Evolutionary conservation across 2,797 vertebrate species (phyloP).

Genomic region (Ptychadena robeensis): DNA sequence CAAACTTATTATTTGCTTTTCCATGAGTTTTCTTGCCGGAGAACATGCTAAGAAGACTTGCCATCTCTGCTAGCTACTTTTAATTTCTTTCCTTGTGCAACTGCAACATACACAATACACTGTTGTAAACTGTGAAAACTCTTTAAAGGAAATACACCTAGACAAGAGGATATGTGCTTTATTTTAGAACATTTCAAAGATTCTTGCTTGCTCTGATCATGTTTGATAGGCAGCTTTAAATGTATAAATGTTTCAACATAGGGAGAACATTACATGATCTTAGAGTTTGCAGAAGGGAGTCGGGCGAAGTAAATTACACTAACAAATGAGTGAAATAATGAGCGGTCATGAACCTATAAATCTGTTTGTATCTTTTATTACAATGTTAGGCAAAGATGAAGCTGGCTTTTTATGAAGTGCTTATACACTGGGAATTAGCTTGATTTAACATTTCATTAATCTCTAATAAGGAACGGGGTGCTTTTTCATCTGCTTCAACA

Average conservation of each 20-base stretch:
- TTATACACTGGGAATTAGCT: constrained; percentile 33
- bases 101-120: too few species aligned
- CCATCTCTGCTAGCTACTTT: too few species aligned
- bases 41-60: too few species aligned
- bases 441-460: constrained; percentile 61
- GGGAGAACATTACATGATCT: constrained; percentile 13
- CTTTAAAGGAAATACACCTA: not conserved
- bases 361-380: constrained; percentile 30
- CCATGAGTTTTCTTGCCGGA: too few species aligned
- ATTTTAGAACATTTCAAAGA: not conserved
- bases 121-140: too few species aligned
- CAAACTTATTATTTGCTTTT: too few species aligned
- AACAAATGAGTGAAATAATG: constrained; percentile 48
- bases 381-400: constrained; percentile 23
- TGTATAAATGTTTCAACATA: not conserved
- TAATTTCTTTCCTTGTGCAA: too few species aligned
- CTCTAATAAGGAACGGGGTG: constrained; percentile 54
- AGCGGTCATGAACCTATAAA: not conserved
- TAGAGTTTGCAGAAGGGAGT: not conserved
- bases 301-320: constrained; percentile 25
- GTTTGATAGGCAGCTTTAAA: not conserved
- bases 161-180: not conserved
- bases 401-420: constrained; percentile 20
- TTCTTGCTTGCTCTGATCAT: not conserved
- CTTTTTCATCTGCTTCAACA: constrained; percentile 44